These are phyloP conservation scores for Dendropsophus ebraccatus DNA, from an alignment of 2,113 vertebrate species.

Conservation along the genomic window DNA sequence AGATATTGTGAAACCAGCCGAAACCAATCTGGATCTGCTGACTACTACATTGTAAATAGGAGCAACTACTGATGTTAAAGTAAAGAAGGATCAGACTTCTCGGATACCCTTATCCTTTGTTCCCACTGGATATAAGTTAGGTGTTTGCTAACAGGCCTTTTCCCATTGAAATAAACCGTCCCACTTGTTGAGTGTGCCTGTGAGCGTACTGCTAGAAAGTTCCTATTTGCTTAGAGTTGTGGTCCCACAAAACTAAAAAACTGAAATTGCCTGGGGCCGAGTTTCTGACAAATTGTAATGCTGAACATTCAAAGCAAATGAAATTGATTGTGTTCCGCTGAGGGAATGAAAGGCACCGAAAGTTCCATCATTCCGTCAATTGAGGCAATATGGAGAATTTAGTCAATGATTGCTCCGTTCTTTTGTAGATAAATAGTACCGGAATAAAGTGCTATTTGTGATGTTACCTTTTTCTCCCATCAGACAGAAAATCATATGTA, in stretches of 20 bases:
- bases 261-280: not conserved
- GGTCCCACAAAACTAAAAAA: not conserved
- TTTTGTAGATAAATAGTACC: not conserved
- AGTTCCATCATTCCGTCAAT: constrained; percentile 33
- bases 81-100: too few species aligned
- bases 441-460: constrained; percentile 32
- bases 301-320: not conserved
- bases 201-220: too few species aligned
- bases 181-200: too few species aligned
- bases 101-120: too few species aligned
- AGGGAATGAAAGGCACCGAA: constrained; percentile 4
- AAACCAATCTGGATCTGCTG: too few species aligned
- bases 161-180: too few species aligned
- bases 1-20: too few species aligned
- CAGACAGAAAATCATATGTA: constrained; percentile 33
- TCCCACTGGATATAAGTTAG: too few species aligned
- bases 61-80: too few species aligned
- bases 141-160: too few species aligned
- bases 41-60: too few species aligned
- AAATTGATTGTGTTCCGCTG: constrained; percentile 9
- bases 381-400: constrained; percentile 44
- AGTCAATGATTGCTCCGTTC: constrained; percentile 30
- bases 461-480: not conserved
- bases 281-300: constrained; percentile 5
- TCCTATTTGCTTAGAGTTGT: not conserved